These are phyloP conservation scores for Erebia palarica DNA, from an alignment of 2,888 invertebrate species.

Conservation along the genomic window DNA sequence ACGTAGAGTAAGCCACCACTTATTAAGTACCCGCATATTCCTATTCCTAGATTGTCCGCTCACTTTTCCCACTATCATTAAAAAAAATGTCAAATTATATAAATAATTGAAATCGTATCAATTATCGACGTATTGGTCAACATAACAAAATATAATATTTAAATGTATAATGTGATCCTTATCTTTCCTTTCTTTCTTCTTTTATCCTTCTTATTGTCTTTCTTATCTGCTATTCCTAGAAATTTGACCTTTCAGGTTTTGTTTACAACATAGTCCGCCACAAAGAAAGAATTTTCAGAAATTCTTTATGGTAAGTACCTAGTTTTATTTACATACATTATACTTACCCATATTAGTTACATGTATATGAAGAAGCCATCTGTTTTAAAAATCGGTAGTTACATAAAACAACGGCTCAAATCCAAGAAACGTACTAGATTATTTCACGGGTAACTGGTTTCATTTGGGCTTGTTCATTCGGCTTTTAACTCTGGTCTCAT, in stretches of 20 bases:
- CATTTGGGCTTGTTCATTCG: constrained; percentile 17
- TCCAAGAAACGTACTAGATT: constrained; percentile 17
- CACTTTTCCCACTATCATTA: too few species aligned
- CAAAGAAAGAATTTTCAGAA: too few species aligned
- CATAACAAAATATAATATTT: not conserved
- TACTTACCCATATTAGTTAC: not conserved
- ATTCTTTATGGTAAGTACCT: not conserved
- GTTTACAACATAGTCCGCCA: too few species aligned
- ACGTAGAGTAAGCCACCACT: too few species aligned
- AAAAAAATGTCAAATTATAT: too few species aligned
- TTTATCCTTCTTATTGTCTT: too few species aligned
- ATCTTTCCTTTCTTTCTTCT: too few species aligned
- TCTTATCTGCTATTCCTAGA: not conserved
- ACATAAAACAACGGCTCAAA: not conserved
- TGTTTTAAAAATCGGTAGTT: not conserved
- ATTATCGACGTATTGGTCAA: not conserved
- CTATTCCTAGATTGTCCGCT: too few species aligned
- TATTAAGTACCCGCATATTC: too few species aligned
- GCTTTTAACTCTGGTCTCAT: constrained; percentile 18
- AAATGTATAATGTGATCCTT: too few species aligned
- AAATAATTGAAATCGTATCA: not conserved
- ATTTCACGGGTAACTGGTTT: constrained; percentile 37
- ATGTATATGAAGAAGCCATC: not conserved
- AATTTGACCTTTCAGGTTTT: not conserved
- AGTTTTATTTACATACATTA: too few species aligned